A percentile compares a stretch with the other conserved stretches of the same genome.
These are phyloP conservation scores for Mesorhabditis spiculigera DNA, from an alignment of 2,888 invertebrate species.

Conservation along the genomic window DNA sequence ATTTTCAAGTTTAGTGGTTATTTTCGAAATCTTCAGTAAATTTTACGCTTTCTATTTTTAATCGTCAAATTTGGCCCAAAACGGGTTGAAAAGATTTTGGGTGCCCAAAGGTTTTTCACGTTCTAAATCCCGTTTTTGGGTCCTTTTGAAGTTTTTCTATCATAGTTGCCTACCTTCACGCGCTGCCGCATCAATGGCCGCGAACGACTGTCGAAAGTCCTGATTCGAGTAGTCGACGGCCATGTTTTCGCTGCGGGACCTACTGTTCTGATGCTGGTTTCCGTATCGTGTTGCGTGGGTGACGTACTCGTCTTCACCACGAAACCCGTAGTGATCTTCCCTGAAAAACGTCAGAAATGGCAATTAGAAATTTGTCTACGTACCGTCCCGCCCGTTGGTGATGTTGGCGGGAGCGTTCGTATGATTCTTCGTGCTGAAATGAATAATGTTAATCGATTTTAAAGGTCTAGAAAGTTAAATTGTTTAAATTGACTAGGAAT, in stretches of 20 bases:
- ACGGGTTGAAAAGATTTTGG: no score
- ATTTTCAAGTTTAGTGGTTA: no score
- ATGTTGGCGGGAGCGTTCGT: not conserved
- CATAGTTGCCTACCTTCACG: constrained; percentile 22
- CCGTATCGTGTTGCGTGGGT: not conserved
- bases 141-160: no score
- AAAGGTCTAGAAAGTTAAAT: no score
- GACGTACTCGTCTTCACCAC: not conserved
- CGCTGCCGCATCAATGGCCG: constrained; percentile 53
- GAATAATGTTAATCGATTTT: no score
- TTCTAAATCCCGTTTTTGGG: no score
- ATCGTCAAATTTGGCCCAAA: no score
- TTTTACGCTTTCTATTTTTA: no score
- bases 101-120: no score
- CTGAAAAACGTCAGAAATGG: not conserved
- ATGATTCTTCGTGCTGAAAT: not conserved
- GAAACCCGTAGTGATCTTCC: not conserved
- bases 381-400: not conserved
- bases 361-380: not conserved
- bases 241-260: constrained; percentile 27
- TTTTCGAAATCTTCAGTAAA: no score
- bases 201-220: constrained; percentile 53
- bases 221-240: constrained; percentile 45
- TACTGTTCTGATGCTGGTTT: not conserved
- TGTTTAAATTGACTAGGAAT: no score